Percentiles rank a stretch among this genome's conserved stretches.
phyloP scores from a whole-genome alignment of 2,888 invertebrate species.

The Ornithoptera alexandrae region DNA sequence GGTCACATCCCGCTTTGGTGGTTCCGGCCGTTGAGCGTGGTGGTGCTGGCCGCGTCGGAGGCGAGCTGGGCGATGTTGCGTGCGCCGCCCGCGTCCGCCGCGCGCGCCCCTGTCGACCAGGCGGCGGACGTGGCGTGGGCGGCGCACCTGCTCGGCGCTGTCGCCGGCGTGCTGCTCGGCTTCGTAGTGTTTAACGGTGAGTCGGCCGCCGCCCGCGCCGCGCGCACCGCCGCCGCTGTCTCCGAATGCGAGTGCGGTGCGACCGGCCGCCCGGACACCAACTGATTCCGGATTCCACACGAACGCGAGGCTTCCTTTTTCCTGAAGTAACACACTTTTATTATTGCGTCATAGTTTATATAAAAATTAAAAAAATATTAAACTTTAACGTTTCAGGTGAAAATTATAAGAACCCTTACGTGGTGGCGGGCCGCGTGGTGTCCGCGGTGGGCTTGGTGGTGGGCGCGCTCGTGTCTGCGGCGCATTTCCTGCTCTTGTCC shows the following conservation, averaged over 20 bases:
- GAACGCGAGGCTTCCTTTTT: too few species aligned
- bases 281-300: too few species aligned
- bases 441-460: slow-evolving; percentile 47
- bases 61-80: slow-evolving; percentile 63
- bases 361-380: too few species aligned
- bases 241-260: too few species aligned
- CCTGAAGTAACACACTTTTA: too few species aligned
- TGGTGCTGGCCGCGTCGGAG: slow-evolving; percentile 83
- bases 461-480: slow-evolving; percentile 41
- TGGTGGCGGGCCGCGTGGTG: slow-evolving; percentile 45
- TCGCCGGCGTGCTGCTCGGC: slow-evolving; percentile 83
- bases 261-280: too few species aligned
- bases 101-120: slow-evolving; percentile 29
- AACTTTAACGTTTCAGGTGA: slow-evolving; percentile 49
- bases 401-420: slow-evolving; percentile 46
- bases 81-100: slow-evolving; percentile 33
- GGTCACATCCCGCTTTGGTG: slow-evolving; percentile 73
- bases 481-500: slow-evolving; percentile 43
- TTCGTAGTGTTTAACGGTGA: slow-evolving; percentile 78
- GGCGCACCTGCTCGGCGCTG: slow-evolving; percentile 85
- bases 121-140: slow-evolving; percentile 82
- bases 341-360: too few species aligned
- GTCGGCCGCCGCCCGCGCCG: slow-evolving; percentile 13
- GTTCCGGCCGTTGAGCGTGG: slow-evolving; percentile 80
- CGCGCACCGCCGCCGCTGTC: too few species aligned